A percentile compares a stretch with the other conserved stretches of the same genome.
Evolutionary conservation across 2,113 vertebrate genomes (phyloP).

Genomic region (Pterocles burchelli): DNA sequence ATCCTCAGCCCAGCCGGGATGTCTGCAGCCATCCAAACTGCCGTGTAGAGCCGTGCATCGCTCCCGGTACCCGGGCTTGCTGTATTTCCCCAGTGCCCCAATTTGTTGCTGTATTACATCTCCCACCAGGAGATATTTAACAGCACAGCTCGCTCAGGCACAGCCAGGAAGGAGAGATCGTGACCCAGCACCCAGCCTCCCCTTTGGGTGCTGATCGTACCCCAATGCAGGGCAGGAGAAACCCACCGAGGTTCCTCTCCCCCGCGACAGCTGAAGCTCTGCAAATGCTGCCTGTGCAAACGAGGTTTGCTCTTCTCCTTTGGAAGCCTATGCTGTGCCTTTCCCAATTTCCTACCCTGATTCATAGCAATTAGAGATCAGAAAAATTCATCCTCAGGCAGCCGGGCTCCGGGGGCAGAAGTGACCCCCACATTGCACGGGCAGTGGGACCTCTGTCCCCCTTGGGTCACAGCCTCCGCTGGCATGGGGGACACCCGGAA

Average conservation of each 20-base stretch:
- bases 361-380: not conserved
- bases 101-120: constrained; percentile 38
- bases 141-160: not conserved
- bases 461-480: not conserved
- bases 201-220: not conserved
- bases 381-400: not conserved
- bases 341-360: constrained; percentile 29
- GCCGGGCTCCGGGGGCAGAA: not conserved
- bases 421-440: not conserved
- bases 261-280: not conserved
- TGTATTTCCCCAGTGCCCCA: constrained; percentile 12
- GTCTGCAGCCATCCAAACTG: accelerated
- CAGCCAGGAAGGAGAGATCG: not conserved
- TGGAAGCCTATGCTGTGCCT: not conserved
- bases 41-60: not conserved
- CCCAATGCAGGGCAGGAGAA: not conserved
- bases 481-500: accelerated
- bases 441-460: not conserved
- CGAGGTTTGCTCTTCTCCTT: not conserved
- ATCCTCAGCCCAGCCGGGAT: not conserved
- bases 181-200: not conserved
- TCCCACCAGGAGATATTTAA: not conserved
- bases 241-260: not conserved
- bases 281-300: not conserved
- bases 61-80: not conserved